Evolutionary conservation across 1,140 invertebrate genomes (phyloP).

Genomic region (Atta cephalotes): DNA sequence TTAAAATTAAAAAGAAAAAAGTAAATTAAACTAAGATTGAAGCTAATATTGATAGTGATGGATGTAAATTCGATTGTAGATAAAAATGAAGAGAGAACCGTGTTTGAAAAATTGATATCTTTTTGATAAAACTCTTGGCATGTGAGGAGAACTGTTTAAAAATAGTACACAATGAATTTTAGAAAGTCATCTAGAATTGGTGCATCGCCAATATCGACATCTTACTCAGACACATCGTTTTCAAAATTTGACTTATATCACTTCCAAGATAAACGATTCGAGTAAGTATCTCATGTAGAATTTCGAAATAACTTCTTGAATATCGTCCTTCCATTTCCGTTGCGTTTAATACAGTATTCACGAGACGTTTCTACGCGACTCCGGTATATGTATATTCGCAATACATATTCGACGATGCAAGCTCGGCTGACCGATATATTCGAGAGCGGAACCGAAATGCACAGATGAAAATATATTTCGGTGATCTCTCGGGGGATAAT

Average conservation of each 20-base stretch:
- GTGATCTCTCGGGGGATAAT: constrained; percentile 79
- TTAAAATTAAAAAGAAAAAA: no score
- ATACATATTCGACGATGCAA: constrained; percentile 40
- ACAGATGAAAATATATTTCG: constrained; percentile 79
- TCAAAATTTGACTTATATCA: constrained; percentile 31
- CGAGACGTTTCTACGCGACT: not conserved
- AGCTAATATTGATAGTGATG: no score
- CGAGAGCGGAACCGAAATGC: constrained; percentile 60
- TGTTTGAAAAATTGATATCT: not conserved
- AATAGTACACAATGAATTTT: constrained; percentile 11
- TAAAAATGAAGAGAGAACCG: not conserved
- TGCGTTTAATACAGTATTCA: constrained; percentile 43
- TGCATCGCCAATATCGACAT: constrained; percentile 38
- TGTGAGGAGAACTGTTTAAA: not conserved
- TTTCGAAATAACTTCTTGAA: constrained; percentile 26
- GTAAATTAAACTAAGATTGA: no score
- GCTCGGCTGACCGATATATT: constrained; percentile 72
- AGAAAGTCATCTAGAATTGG: constrained; percentile 40
- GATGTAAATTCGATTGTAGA: not conserved
- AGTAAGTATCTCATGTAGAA: constrained; percentile 19
- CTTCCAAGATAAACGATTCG: constrained; percentile 38
- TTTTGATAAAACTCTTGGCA: not conserved
- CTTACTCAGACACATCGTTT: constrained; percentile 24
- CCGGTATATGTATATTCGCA: not conserved
- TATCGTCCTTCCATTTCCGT: constrained; percentile 13